Evolutionary conservation across 2,113 vertebrate species (phyloP).

Genomic region (Ammodytes marinus): DNA sequence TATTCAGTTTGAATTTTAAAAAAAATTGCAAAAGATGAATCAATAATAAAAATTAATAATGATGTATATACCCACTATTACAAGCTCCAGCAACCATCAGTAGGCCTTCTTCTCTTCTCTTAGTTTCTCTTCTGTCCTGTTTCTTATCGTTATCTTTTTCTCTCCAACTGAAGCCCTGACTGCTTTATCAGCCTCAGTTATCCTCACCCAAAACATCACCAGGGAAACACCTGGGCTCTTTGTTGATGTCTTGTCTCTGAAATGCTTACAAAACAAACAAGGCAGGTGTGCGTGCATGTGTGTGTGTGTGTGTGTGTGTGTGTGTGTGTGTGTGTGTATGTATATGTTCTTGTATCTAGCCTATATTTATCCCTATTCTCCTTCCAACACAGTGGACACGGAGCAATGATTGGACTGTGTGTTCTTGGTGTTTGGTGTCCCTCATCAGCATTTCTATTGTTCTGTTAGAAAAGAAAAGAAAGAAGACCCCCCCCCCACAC

Average conservation of each 20-base stretch:
- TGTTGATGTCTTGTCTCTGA: slow-evolving; percentile 76
- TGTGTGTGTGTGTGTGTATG: background rate
- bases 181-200: slow-evolving; percentile 64
- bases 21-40: background rate
- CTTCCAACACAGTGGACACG: slow-evolving; percentile 14
- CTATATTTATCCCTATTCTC: slow-evolving; percentile 35
- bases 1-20: background rate
- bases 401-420: slow-evolving; percentile 37
- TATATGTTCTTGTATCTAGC: background rate
- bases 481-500: background rate
- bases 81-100: background rate
- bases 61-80: background rate
- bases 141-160: background rate
- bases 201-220: slow-evolving; percentile 74
- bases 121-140: background rate
- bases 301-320: slow-evolving; percentile 6
- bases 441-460: slow-evolving; percentile 70
- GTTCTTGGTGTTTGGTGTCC: slow-evolving; percentile 22
- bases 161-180: slow-evolving; percentile 15
- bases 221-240: slow-evolving; percentile 78
- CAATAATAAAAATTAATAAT: background rate
- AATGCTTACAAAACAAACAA: slow-evolving; percentile 85
- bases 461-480: slow-evolving; percentile 51
- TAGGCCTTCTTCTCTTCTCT: background rate
- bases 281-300: slow-evolving; percentile 59